Evolutionary conservation across 2,888 invertebrate genomes (phyloP), one percentile per base, ranked within the genome.

Genomic region (Dasysyrphus albostriatus): DNA sequence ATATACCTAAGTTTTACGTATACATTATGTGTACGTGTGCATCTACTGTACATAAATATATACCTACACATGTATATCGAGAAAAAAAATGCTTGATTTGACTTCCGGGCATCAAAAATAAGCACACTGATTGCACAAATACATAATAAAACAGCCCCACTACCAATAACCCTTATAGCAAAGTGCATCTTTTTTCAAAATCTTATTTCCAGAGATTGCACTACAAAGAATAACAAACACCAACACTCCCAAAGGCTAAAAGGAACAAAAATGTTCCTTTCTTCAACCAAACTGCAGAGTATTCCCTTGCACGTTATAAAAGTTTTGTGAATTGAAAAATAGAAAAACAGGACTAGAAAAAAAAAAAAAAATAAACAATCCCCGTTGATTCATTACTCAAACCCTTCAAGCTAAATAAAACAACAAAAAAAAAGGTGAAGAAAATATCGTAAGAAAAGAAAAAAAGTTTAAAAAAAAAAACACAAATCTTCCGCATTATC

Each of bases 341-440:
- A 49, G 10, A 61, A 37, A 51, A 54, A 63, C 24, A 59, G 34
- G 24, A 69, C 37, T 19, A 49, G 19, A 19, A n/a, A 19, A 37
- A 12, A 29, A 49, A 49, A 24, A 24, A 51, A 74, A 63, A 47
- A 51, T 51, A 74, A 49, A 74, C 42, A 32, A 61, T 54, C 29
- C 63, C 19, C 56, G 58, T 67, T 69, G 58, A 69, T 77, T 70
- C 77, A 77, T 77, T 77, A 77, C 77, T 59, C 69, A 67, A 56
- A 61, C 61, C 73, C 74, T 47, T 58, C 34, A 1, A 74, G 61
- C 61, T 39, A 69, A 12, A 32, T 5, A 37, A n/a, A 47, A 47
- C 19, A 39, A n/a, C n/a, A n/a, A n/a, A 42, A 8, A 47, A 47
- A 47, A 4, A 51, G 10, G 1, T 19, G 8, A 49, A 37, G 58